Evolutionary conservation across 2,888 invertebrate genomes (phyloP).

Genomic region (Gymnosoma rotundatum): DNA sequence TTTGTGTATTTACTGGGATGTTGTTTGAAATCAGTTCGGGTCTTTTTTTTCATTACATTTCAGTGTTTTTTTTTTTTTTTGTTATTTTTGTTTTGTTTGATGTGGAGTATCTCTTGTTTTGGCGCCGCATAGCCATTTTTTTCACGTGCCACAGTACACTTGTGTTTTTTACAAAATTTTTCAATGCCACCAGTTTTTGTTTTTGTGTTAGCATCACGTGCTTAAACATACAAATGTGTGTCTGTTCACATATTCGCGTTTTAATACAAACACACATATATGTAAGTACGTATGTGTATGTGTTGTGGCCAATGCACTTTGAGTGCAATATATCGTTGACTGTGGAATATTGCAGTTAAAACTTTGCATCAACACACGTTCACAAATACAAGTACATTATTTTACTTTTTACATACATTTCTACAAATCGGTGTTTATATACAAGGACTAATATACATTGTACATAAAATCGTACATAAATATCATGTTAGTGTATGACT

Average conservation of each 20-base stretch:
- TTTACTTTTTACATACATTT: not conserved
- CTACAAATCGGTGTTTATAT: not conserved
- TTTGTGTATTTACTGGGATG: slow-evolving; percentile 48
- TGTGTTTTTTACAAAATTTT: slow-evolving; percentile 59
- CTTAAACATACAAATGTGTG: slow-evolving; percentile 35
- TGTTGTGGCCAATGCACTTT: slow-evolving; percentile 58
- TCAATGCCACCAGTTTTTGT: slow-evolving; percentile 60
- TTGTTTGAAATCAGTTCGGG: slow-evolving; percentile 66
- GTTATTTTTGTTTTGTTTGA: slow-evolving; percentile 29
- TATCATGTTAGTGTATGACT: not conserved
- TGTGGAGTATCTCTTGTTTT: slow-evolving; percentile 67
- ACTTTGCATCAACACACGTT: slow-evolving; percentile 23
- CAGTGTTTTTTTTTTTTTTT: slow-evolving; percentile 14
- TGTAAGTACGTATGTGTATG: slow-evolving; percentile 14
- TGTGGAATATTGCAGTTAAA: slow-evolving; percentile 56
- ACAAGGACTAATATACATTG: not conserved
- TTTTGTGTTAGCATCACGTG: slow-evolving; percentile 63
- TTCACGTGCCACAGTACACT: slow-evolving; percentile 67
- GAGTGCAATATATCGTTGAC: slow-evolving; percentile 44
- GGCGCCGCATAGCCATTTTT: slow-evolving; percentile 66
- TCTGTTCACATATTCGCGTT: slow-evolving; percentile 16
- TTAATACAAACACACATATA: not conserved
- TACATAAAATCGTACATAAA: slow-evolving; percentile 12
- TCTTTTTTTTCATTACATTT: slow-evolving; percentile 42
- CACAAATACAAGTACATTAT: not conserved